Evolutionary conservation across 2,113 vertebrate species (phyloP).

Genomic region (Athene cunicularia): DNA sequence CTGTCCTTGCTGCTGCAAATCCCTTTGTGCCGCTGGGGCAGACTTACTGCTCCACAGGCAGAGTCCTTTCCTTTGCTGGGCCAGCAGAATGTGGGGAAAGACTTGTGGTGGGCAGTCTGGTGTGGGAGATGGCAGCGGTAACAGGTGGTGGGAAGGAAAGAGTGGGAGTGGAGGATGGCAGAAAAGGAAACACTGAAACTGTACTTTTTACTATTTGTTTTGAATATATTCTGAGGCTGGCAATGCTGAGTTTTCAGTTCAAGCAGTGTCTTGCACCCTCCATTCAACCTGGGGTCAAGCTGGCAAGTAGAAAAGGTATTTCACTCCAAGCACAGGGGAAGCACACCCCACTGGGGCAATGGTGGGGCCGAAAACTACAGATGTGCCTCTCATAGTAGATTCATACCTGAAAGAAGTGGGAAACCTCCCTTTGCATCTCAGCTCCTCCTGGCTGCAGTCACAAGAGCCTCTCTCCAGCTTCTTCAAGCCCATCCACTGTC

Average conservation of each 20-base stretch:
- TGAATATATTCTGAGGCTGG: neutral
- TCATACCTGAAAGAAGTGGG: neutral
- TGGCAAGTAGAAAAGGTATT: neutral
- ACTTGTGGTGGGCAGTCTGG: neutral
- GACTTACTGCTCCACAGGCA: neutral
- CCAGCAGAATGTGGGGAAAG: neutral
- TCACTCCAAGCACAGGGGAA: neutral
- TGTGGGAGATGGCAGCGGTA: neutral
- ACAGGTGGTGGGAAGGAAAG: neutral
- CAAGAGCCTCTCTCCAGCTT: neutral
- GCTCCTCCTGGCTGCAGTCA: neutral
- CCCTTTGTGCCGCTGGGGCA: neutral
- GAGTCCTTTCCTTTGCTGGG: neutral
- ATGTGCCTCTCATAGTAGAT: neutral
- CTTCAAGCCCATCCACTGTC: neutral
- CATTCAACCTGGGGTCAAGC: neutral
- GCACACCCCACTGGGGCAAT: neutral
- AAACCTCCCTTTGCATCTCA: neutral
- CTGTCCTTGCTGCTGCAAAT: neutral
- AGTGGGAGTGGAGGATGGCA: neutral
- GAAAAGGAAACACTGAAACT: neutral
- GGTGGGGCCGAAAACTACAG: neutral
- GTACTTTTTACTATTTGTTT: neutral
- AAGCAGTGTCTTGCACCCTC: neutral
- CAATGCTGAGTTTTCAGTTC: neutral